Evolutionary conservation across 1,140 invertebrate genomes (phyloP).

Genomic region (Lanistes nyassanus): DNA sequence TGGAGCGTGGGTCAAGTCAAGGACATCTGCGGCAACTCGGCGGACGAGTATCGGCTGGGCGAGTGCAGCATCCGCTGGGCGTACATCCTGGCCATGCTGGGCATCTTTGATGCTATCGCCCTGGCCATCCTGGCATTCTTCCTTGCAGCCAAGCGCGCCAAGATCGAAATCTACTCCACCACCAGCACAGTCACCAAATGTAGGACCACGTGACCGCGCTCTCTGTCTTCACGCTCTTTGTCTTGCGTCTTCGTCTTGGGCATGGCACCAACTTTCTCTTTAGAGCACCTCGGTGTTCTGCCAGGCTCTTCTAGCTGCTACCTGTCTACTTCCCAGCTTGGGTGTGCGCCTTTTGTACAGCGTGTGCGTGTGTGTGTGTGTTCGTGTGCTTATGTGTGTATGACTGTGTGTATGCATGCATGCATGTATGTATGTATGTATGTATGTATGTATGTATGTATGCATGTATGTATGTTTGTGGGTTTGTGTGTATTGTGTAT

Average conservation of each 20-base stretch:
- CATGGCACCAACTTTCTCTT: too few species aligned
- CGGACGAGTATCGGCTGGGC: constrained; percentile 80
- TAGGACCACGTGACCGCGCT: constrained; percentile 32
- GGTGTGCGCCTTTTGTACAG: not conserved
- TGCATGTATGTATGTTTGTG: too few species aligned
- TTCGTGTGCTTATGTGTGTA: too few species aligned
- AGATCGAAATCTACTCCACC: constrained; percentile 50
- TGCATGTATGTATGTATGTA: not conserved
- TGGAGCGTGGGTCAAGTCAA: constrained; percentile 87
- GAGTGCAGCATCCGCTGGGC: constrained; percentile 94
- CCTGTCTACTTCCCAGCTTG: not conserved
- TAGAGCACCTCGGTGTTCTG: too few species aligned
- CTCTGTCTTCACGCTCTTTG: too few species aligned
- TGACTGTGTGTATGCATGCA: too few species aligned
- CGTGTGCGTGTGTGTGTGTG: not conserved
- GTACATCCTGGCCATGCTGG: constrained; percentile 92
- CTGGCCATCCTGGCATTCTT: constrained; percentile 93
- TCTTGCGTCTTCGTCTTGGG: too few species aligned
- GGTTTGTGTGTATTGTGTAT: not conserved
- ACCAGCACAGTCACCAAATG: constrained; percentile 59
- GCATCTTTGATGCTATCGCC: constrained; percentile 89
- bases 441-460: not conserved
- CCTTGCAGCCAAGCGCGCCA: constrained; percentile 77
- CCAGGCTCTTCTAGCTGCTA: too few species aligned
- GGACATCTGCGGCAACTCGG: constrained; percentile 83